phyloP scores from a whole-genome alignment of 2,113 vertebrate species.

The Sorex fumeus region DNA sequence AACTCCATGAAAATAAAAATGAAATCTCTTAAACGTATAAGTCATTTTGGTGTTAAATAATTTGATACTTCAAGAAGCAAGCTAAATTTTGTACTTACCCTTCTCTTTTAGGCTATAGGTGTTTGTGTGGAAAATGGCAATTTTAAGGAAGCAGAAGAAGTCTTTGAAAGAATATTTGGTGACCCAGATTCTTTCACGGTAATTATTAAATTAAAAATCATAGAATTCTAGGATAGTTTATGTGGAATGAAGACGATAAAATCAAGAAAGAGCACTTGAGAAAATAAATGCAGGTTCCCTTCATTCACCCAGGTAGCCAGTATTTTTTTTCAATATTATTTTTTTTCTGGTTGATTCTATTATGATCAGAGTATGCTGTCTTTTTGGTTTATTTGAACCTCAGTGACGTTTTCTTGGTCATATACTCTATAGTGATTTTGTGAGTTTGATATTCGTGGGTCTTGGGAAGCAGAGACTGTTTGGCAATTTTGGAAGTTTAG shows the following conservation, averaged over 20 bases:
- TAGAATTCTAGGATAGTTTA: constrained; percentile 51
- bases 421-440: background rate
- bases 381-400: background rate
- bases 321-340: background rate
- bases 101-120: constrained; percentile 90
- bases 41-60: constrained; percentile 46
- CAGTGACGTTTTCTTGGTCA: background rate
- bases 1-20: constrained; percentile 38
- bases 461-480: constrained; percentile 26
- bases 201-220: constrained; percentile 65
- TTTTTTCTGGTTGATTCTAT: background rate
- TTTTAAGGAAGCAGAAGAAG: constrained; percentile 90
- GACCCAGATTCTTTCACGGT: constrained; percentile 86
- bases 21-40: constrained; percentile 12
- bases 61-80: constrained; percentile 39
- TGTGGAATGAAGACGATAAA: too few species aligned
- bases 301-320: background rate
- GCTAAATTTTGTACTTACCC: constrained; percentile 65
- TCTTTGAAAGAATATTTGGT: constrained; percentile 91
- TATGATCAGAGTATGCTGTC: background rate
- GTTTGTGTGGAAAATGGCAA: constrained; percentile 92
- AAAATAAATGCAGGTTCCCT: too few species aligned
- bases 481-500: background rate
- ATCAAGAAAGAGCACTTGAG: too few species aligned
- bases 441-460: background rate